Evolutionary conservation across 2,888 invertebrate genomes (phyloP).

Genomic region (Carabus problematicus): DNA sequence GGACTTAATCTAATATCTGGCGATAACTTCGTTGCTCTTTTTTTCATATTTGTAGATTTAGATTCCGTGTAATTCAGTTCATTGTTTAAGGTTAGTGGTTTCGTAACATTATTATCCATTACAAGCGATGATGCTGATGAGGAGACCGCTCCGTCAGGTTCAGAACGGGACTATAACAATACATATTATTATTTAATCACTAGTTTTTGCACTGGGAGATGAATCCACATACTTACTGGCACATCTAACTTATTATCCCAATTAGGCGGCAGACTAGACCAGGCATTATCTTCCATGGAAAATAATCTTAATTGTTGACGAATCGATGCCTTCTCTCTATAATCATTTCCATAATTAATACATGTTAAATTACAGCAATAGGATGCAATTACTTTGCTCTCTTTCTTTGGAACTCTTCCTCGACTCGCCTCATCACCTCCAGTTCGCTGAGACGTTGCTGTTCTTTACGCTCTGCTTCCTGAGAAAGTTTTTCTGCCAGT

Average conservation of each 20-base stretch:
- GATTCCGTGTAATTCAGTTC: constrained; percentile 26
- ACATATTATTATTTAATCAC: constrained; percentile 16
- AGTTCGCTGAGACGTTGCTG: constrained; percentile 76
- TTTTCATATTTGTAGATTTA: constrained; percentile 44
- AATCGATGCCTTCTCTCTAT: constrained; percentile 74
- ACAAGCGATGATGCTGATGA: constrained; percentile 64
- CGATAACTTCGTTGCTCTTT: constrained; percentile 37
- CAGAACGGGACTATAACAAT: constrained; percentile 65
- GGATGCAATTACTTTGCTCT: constrained; percentile 64
- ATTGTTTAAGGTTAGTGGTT: constrained; percentile 43
- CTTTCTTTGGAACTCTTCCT: constrained; percentile 87
- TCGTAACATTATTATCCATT: constrained; percentile 42
- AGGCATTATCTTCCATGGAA: constrained; percentile 67
- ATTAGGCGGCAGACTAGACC: constrained; percentile 65
- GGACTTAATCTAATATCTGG: constrained; percentile 48
- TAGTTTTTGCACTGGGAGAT: too few species aligned
- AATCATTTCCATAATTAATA: constrained; percentile 41
- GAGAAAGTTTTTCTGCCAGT: constrained; percentile 77
- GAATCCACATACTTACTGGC: constrained; percentile 40
- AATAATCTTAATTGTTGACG: constrained; percentile 77
- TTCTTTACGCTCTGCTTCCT: constrained; percentile 79
- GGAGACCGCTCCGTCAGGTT: constrained; percentile 77
- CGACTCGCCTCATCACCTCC: constrained; percentile 84
- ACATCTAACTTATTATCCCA: constrained; percentile 54
- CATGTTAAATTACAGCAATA: constrained; percentile 1